Conservation (phyloP, 2,888 invertebrate species). For the Plagiodera versicolora region DNA sequence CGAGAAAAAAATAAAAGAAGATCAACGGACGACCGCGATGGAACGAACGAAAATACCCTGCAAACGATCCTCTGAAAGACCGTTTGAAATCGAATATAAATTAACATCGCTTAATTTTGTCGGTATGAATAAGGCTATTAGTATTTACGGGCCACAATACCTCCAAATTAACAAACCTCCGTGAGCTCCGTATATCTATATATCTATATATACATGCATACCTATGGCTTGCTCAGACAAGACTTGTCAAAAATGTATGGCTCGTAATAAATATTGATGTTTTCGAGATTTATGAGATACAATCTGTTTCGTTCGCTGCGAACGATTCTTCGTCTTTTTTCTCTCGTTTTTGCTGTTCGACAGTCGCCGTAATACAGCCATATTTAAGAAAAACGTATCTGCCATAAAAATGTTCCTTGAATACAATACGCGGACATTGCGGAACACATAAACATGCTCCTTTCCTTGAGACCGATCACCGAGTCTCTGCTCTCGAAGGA, state of each 20-base stretch:
- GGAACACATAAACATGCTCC: background rate
- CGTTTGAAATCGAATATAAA: slow-evolving; percentile 29
- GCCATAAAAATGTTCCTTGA: background rate
- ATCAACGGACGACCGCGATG: too few relatives aligned
- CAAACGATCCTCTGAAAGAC: slow-evolving; percentile 28
- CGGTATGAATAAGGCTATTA: slow-evolving; percentile 25
- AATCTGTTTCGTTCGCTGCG: slow-evolving; percentile 11
- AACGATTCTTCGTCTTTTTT: slow-evolving; percentile 10
- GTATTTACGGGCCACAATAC: slow-evolving; percentile 18
- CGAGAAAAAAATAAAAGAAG: slow-evolving; percentile 13
- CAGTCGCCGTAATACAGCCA: slow-evolving; percentile 8
- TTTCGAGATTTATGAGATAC: slow-evolving; percentile 17
- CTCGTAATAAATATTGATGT: slow-evolving; percentile 26
- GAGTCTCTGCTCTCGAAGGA: background rate
- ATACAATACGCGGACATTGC: background rate
- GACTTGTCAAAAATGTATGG: slow-evolving; percentile 22
- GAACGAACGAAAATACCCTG: slow-evolving; percentile 22
- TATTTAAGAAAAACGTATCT: background rate
- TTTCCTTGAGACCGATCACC: background rate
- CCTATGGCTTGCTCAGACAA: background rate
- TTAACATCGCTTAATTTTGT: slow-evolving; percentile 29
- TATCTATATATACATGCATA: slow-evolving; percentile 9
- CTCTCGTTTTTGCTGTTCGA: background rate
- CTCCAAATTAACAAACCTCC: slow-evolving; percentile 7
- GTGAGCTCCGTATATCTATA: too few relatives aligned